phyloP scores from a whole-genome alignment of 2,797 vertebrate genomes.

The Naso thynnoides region DNA sequence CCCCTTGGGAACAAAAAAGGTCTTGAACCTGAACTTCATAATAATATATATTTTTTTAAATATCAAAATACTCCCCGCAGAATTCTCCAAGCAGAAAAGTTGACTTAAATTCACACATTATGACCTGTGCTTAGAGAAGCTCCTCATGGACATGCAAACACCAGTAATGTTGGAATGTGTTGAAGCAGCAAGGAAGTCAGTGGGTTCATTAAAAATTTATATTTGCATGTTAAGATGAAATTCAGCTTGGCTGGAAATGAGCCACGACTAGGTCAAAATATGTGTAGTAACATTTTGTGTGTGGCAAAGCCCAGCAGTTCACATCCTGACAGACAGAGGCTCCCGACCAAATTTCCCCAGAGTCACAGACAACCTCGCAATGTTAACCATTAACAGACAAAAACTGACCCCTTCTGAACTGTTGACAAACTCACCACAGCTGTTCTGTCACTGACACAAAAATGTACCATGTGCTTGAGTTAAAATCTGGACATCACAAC shows the following conservation, averaged over 20 bases:
- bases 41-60: no score
- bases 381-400: slow-evolving; percentile 16
- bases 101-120: background rate
- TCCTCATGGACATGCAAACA: background rate
- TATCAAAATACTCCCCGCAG: no score
- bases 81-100: no score
- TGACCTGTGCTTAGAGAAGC: background rate
- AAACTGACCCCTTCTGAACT: slow-evolving; percentile 8
- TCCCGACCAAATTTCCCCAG: slow-evolving; percentile 29
- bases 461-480: background rate
- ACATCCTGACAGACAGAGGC: background rate
- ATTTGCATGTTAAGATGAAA: background rate
- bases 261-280: background rate
- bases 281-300: background rate
- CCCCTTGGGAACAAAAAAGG: no score
- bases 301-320: background rate
- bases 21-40: no score
- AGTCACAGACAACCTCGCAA: slow-evolving; percentile 26
- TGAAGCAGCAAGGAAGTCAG: background rate
- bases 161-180: background rate
- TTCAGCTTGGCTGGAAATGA: background rate
- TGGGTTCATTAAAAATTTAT: background rate
- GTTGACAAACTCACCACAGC: background rate
- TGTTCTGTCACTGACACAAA: background rate
- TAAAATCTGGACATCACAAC: slow-evolving; percentile 1